A percentile compares a stretch with the other conserved stretches of the same genome.
Conservation (phyloP, 1,140 invertebrate genomes). For the Drosophila subpulchrella region DNA sequence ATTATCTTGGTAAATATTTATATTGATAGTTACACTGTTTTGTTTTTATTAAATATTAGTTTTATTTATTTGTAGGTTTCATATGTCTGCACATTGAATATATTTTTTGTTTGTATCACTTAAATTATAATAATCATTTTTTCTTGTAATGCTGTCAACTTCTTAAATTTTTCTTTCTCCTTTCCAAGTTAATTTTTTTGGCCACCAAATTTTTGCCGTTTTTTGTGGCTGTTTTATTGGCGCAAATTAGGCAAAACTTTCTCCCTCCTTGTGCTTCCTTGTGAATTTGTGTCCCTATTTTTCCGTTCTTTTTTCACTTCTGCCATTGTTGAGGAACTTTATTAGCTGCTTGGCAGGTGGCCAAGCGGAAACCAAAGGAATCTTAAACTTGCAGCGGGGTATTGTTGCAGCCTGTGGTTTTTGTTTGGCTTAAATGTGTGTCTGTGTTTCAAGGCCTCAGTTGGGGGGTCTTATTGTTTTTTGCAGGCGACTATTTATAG, state of each 20-base stretch:
- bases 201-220: slow-evolving; percentile 1
- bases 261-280: slow-evolving; percentile 1
- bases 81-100: too few relatives aligned
- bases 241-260: slow-evolving; percentile 71
- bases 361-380: slow-evolving; percentile 48
- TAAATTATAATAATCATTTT: too few relatives aligned
- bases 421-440: slow-evolving; percentile 17
- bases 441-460: slow-evolving; percentile 21
- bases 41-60: too few relatives aligned
- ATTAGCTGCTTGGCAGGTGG: slow-evolving; percentile 72
- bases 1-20: not conserved
- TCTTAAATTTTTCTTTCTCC: not conserved
- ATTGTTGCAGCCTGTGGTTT: slow-evolving; percentile 8
- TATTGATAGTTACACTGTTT: too few relatives aligned
- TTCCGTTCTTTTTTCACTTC: not conserved
- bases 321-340: slow-evolving; percentile 49
- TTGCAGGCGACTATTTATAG: slow-evolving; percentile 46
- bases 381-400: slow-evolving; percentile 22
- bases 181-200: not conserved
- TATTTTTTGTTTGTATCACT: too few relatives aligned
- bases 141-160: not conserved
- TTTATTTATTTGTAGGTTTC: too few relatives aligned
- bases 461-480: not conserved
- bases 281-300: slow-evolving; percentile 2
- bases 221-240: slow-evolving; percentile 25